Evolutionary conservation across 64 coral and sea anemone species (phyloP).

Genomic region (Porites lutea): DNA sequence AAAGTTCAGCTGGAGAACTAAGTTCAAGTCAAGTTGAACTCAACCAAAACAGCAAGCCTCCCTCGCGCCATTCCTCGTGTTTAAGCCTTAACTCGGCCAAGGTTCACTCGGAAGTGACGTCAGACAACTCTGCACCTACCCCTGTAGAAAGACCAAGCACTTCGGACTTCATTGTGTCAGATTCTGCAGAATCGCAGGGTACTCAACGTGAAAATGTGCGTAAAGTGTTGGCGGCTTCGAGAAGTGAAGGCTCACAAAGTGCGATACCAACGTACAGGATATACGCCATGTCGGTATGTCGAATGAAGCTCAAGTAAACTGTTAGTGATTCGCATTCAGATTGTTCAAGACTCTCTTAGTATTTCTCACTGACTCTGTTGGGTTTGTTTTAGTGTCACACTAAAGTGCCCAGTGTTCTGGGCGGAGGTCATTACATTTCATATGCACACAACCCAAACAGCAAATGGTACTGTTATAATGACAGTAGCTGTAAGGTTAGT

Average conservation of each 20-base stretch:
- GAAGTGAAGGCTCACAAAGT: slow-evolving; percentile 35
- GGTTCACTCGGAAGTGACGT: too few relatives aligned
- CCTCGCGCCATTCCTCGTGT: too few relatives aligned
- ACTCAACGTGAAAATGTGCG: neutral
- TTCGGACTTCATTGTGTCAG: too few relatives aligned
- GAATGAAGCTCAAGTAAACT: neutral
- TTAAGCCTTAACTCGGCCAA: too few relatives aligned
- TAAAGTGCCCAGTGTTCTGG: slow-evolving; percentile 94
- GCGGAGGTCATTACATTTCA: too few relatives aligned
- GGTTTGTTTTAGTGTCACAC: slow-evolving; percentile 85
- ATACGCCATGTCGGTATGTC: slow-evolving; percentile 97
- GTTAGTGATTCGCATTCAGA: too few relatives aligned
- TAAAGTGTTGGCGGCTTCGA: slow-evolving; percentile 9
- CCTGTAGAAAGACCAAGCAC: too few relatives aligned
- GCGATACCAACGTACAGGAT: slow-evolving; percentile 77
- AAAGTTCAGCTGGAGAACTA: slow-evolving; percentile 27
- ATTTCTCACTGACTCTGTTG: too few relatives aligned
- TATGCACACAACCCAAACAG: too few relatives aligned
- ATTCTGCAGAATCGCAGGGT: neutral
- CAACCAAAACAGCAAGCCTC: slow-evolving; percentile 14
- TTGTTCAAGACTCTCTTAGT: too few relatives aligned
- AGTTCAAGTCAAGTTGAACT: slow-evolving; percentile 86
- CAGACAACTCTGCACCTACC: too few relatives aligned
- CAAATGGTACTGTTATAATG: slow-evolving; percentile 99
- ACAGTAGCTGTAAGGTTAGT: slow-evolving; percentile 98